Evolutionary conservation across 1,140 invertebrate genomes (phyloP), one percentile per base, ranked within the genome.

Genomic region (Aricia agestis): DNA sequence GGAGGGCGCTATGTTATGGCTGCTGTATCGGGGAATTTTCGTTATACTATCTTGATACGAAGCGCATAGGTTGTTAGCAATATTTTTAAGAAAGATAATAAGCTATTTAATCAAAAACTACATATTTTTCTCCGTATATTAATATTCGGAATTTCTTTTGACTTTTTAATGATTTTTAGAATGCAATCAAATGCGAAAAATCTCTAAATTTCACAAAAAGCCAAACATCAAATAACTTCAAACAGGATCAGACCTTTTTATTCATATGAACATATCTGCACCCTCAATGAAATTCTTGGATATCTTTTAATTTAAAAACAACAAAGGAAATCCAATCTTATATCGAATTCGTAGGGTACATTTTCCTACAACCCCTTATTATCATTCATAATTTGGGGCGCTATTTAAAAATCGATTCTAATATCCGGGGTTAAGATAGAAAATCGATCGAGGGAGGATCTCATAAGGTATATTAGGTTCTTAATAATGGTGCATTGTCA

Each of bases 401-500:
- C 45, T 52, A 52, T 52, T 52, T 52, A 52, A 52, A 52, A 52
- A 52, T 52, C 45, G 45, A 52, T 52, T 13, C 6, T 52, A 52
- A 15, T 4, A 15, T 10, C 3, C 11, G 9, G 45, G 45, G 45
- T 9, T 52, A 52, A 0, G 45, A 52, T 52, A 15, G 45, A 52
- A 52, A 52, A 52, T 52, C 45, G 45, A 52, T 52, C 13, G 72
- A 73, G 36, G 1, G 36, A 4, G 2, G 13, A 13, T 52, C 45
- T 73, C 72, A 41, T 77, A 72, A 76, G 75, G 75, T 75, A 72
- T 69, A 73, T 75, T 76, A 78, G 79, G 80, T 86, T 81, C 79
- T 81, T 87, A 82, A 89, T 89, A 89, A 89, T 85, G 83, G 81
- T 79, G 85, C 81, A 83, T 86, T 88, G 84, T 88, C 77, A 81